These are phyloP conservation scores for Harpalus rufipes DNA, from an alignment of 2,888 invertebrate species.

Conservation along the genomic window DNA sequence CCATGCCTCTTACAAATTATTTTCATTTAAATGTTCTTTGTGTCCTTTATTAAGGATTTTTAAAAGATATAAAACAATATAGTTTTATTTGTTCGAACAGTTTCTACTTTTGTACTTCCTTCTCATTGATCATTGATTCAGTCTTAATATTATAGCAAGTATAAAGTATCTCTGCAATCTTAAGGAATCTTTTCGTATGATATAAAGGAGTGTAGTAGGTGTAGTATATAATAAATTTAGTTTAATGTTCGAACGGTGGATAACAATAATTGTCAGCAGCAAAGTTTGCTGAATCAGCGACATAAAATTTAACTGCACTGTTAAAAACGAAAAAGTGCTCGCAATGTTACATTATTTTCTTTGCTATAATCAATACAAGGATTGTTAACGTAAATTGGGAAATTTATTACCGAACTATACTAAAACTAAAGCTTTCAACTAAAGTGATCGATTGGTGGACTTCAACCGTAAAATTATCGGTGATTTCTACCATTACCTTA, in stretches of 20 bases:
- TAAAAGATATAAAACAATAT: not conserved
- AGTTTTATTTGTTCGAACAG: too few relatives aligned
- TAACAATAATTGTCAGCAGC: not conserved
- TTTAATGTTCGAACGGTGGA: constrained; percentile 5
- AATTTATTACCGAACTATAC: not conserved
- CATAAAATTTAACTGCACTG: constrained; percentile 67
- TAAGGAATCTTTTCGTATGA: too few relatives aligned
- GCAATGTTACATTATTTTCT: not conserved
- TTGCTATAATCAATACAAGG: constrained; percentile 8
- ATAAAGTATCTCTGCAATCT: too few relatives aligned
- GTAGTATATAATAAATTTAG: constrained; percentile 2
- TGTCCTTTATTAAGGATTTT: not conserved
- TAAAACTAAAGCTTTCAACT: not conserved
- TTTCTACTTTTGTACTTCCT: too few relatives aligned
- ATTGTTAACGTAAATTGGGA: constrained; percentile 2
- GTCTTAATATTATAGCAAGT: too few relatives aligned
- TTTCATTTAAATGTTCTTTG: not conserved
- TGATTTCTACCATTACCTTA: too few relatives aligned
- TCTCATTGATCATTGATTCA: too few relatives aligned
- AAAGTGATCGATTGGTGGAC: not conserved
- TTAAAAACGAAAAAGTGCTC: constrained; percentile 58
- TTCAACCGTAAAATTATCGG: not conserved
- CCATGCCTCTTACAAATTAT: not conserved
- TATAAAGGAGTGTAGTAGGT: too few relatives aligned
- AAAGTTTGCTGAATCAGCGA: constrained; percentile 67